phyloP scores from a whole-genome alignment of 2,113 vertebrate species.

The Clarias batrachus region DNA sequence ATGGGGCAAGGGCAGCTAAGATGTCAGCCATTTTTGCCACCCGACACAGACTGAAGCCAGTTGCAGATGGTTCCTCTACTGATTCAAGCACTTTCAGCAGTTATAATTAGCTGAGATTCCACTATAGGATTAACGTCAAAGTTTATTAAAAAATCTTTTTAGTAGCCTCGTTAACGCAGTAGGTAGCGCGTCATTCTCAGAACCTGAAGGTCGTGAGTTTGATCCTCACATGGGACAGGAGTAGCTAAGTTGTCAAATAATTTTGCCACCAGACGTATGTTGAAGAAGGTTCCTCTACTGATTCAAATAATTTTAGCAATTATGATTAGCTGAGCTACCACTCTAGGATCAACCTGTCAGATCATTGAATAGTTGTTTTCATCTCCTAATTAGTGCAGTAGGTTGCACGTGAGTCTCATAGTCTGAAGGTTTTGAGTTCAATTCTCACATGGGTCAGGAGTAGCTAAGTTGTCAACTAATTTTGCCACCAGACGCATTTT shows the following conservation, averaged over 20 bases:
- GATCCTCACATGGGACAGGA: neutral
- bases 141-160: neutral
- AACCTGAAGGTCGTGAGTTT: slow-evolving; percentile 26
- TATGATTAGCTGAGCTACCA: neutral
- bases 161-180: neutral
- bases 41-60: neutral
- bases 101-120: too few species aligned
- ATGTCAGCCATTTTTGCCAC: too few species aligned
- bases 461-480: rapidly evolving
- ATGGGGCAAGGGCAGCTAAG: neutral
- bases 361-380: too few species aligned
- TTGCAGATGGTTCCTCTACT: neutral
- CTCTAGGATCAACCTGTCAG: too few species aligned
- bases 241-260: neutral
- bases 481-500: too few species aligned
- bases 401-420: too few species aligned
- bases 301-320: neutral
- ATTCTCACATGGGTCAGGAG: rapidly evolving
- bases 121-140: too few species aligned
- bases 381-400: too few species aligned
- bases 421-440: too few species aligned
- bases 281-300: too few species aligned
- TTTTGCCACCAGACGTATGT: too few species aligned
- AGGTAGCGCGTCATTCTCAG: slow-evolving; percentile 13
- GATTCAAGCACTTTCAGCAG: neutral